A percentile compares a stretch with the other conserved stretches of the same genome.
These are phyloP conservation scores for Epinotia nisella DNA, from an alignment of 2,888 invertebrate genomes.

Conservation along the genomic window DNA sequence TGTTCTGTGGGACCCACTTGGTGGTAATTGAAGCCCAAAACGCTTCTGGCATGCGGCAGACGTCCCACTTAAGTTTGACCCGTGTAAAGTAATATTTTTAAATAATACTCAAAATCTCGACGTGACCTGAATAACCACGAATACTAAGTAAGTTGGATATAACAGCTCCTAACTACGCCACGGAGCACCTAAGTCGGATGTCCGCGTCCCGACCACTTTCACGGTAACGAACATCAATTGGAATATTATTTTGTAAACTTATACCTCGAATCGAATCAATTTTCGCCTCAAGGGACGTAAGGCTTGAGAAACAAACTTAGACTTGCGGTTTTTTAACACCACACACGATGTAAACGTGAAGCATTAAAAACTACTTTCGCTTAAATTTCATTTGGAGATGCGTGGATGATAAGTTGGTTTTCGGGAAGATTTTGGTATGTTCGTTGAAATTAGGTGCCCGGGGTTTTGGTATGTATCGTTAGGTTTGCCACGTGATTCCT, in stretches of 20 bases:
- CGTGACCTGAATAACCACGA: too few species aligned
- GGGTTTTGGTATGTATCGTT: background rate
- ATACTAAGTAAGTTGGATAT: too few species aligned
- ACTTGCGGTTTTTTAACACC: background rate
- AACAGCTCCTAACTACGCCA: background rate
- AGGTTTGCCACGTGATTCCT: background rate
- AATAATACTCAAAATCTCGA: too few species aligned
- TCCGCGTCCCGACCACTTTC: constrained; percentile 6
- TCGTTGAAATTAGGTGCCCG: background rate
- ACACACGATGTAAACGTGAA: background rate
- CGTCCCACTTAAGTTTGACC: too few species aligned
- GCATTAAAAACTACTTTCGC: background rate
- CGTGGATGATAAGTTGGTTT: background rate
- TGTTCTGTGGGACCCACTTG: too few species aligned
- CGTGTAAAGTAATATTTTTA: too few species aligned
- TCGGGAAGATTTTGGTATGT: constrained; percentile 23
- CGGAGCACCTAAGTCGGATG: background rate
- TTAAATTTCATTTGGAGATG: background rate
- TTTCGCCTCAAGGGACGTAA: constrained; percentile 27
- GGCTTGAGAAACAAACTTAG: constrained; percentile 26
- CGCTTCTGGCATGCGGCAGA: too few species aligned
- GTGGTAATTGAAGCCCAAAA: too few species aligned
- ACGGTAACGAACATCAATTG: constrained; percentile 2
- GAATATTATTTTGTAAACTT: constrained; percentile 36
- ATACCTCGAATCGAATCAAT: constrained; percentile 25